A percentile compares a stretch with the other conserved stretches of the same genome.
These are phyloP conservation scores for Drusus annulatus DNA, from an alignment of 1,140 invertebrate genomes.

Conservation along the genomic window DNA sequence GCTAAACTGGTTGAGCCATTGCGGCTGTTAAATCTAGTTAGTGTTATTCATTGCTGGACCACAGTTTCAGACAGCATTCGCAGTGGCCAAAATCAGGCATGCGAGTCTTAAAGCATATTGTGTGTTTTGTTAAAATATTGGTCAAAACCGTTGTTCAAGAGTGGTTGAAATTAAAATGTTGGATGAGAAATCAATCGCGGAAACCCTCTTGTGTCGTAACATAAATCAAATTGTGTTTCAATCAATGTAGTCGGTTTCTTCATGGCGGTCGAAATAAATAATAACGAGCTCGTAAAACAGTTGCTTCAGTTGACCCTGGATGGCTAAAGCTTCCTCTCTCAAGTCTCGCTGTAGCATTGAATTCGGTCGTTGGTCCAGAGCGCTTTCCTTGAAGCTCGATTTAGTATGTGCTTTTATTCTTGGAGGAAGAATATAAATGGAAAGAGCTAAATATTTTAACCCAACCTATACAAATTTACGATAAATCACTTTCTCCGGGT, in stretches of 20 bases:
- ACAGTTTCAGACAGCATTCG: background rate
- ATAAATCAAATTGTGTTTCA: background rate
- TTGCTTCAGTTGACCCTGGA: background rate
- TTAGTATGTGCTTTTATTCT: no score
- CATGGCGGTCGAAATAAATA: background rate
- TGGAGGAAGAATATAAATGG: no score
- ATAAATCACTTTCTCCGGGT: no score
- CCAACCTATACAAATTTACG: no score
- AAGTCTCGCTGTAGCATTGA: background rate
- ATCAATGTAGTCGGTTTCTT: background rate
- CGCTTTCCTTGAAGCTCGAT: slow-evolving; percentile 4
- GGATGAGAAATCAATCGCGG: background rate
- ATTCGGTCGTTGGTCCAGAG: slow-evolving; percentile 23
- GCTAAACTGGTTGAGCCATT: no score
- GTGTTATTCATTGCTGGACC: no score
- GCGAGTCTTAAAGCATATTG: background rate
- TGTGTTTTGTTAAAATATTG: no score
- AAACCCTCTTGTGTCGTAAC: background rate
- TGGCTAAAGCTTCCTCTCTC: background rate
- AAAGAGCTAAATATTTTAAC: no score
- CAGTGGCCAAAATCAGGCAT: background rate
- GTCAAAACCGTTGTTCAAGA: no score
- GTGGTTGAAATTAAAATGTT: background rate
- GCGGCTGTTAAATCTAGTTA: no score
- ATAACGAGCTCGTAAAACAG: background rate